These are phyloP conservation scores for Drosophila fuyamai DNA, from an alignment of 1,140 invertebrate genomes.

Conservation along the genomic window DNA sequence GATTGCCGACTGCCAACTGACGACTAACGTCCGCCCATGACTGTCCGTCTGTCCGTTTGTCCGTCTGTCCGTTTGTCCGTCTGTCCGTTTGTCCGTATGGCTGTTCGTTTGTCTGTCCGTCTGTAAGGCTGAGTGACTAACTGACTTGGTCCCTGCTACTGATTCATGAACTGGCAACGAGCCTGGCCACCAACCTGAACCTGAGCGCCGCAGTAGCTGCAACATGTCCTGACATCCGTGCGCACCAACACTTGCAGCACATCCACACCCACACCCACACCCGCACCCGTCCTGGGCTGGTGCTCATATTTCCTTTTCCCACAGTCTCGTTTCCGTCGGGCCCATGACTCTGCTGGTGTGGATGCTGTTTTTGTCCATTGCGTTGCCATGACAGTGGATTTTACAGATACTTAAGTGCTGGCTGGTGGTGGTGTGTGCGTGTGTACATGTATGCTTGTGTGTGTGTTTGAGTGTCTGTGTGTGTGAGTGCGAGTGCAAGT, in stretches of 20 bases:
- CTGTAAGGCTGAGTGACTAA: slow-evolving; percentile 44
- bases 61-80: slow-evolving; percentile 1
- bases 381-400: slow-evolving; percentile 81
- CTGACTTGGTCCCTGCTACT: slow-evolving; percentile 66
- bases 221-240: slow-evolving; percentile 26
- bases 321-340: slow-evolving; percentile 48
- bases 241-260: slow-evolving; percentile 3
- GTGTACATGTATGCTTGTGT: slow-evolving; percentile 4
- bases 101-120: slow-evolving; percentile 2
- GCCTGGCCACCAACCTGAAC: slow-evolving; percentile 67
- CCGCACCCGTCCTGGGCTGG: slow-evolving; percentile 12
- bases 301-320: slow-evolving; percentile 60
- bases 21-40: slow-evolving; percentile 20
- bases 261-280: slow-evolving; percentile 1
- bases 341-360: slow-evolving; percentile 40
- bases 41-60: slow-evolving; percentile 15
- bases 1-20: slow-evolving; percentile 65
- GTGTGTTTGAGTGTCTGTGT: slow-evolving; percentile 13
- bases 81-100: slow-evolving; percentile 14
- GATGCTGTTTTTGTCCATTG: slow-evolving; percentile 68
- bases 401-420: slow-evolving; percentile 81
- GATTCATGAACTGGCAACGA: slow-evolving; percentile 81
- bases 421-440: slow-evolving; percentile 14
- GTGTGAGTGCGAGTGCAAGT: slow-evolving; percentile 4
- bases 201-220: slow-evolving; percentile 40